Evolutionary conservation across 2,888 invertebrate genomes (phyloP), one percentile per base, ranked within the genome.

Genomic region (Hirtodrosophila cameraria): DNA sequence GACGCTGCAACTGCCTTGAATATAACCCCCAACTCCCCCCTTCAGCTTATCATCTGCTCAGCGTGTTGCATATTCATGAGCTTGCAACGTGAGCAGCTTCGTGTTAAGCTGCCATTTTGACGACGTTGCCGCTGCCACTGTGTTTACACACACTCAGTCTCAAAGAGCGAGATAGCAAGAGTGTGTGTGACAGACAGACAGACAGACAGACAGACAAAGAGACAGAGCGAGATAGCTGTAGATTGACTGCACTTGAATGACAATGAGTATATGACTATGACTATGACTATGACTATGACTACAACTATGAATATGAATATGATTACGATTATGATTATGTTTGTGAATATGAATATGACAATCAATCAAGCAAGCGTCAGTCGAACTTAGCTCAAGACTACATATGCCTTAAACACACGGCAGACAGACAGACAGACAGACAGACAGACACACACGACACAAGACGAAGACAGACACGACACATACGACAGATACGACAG

Each of bases 41-140:
- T n/a, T 1, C 15, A 31, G 18, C 23, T 23, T 23, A 1, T 8
- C 23, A 6, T 8, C 6, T 6, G 8, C 23, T 23, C 23, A 23
- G n/a, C 23, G 36, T 68, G 58, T 70, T 78, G 79, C 82, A 83
- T 83, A 83, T 85, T 82, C 83, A 83, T 83, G 85, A 83, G 73
- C 58, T 54, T 50, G 68, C 68, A 39, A 57, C 68, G 67, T 67
- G 68, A 62, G 69, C 28, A 57, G 75, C 68, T 82, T 82, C 83
- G 85, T 83, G 83, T 62, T 75, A 77, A 80, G 78, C 78, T 82
- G 77, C 77, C 82, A 83, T 83, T 79, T 83, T 76, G 75, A 75
- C 66, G 75, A 75, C 66, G 75, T 84, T 64, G 62, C 43, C 43
- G 46, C 55, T 54, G 52, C 60, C 64, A 6, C 23, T 46, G 46